Base-by-base conservation (phyloP, 1,140 invertebrate genomes). In the Calycopis cecrops region DNA sequence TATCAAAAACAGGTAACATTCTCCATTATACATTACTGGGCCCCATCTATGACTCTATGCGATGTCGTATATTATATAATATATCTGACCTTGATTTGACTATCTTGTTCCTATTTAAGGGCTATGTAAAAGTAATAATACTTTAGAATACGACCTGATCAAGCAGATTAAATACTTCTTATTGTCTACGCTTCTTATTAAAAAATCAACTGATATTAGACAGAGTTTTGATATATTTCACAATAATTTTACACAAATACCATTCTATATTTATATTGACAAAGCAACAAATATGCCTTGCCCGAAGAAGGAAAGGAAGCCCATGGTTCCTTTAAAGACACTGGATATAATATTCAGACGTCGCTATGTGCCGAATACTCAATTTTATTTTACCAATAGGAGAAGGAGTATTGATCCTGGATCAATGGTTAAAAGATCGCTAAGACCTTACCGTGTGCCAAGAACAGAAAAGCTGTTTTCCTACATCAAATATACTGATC, bases 401-500 rank as follows among this genome's bases (percentile, higher is more conserved):
- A 77, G 76, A 54, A 75, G 78, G 62, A 68, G 76, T 40, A n/a
- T 76, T 10, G 52, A 53, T 2, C 48, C 60, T 21, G 64, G 67
- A n/a, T 53, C 57, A 35, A 47, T 16, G 18, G 59, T 55, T 33
- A 55, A 48, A 28, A 78, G 77, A 57, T 57, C 49, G 9, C 35
- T 57, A 14, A 60, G 55, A 21, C 78, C 79, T 2, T 85, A 81
- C 62, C 57, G 63, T 12, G 59, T 80, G 17, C 80, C 84, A 14
- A 67, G 55, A 38, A 80, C 84, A 21, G 79, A 85, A 59, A 85
- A 87, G 51, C 58, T 87, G 48, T 60, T 87, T 9, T 85, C 82
- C n/a, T 87, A 80, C 52, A 78, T 87, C 53, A 87, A 85, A 63
- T 87, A 85, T 48, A 85, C 72, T 37, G 84, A 87, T 48, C 70